phyloP scores from a whole-genome alignment of 2,797 vertebrate species.

The Syngnathus acus region DNA sequence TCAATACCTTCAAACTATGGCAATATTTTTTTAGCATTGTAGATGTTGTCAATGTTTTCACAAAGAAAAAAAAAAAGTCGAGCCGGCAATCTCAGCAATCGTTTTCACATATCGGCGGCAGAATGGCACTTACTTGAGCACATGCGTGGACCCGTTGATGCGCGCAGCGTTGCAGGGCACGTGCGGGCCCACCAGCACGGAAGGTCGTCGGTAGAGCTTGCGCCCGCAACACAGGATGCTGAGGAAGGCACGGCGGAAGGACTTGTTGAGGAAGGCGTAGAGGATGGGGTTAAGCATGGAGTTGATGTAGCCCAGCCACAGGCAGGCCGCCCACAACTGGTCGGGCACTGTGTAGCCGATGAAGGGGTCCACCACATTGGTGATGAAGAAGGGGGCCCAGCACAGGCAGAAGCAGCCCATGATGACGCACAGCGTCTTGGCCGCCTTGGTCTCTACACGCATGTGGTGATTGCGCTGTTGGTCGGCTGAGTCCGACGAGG shows the following conservation, averaged over 20 bases:
- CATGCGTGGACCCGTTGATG: constrained; percentile 92
- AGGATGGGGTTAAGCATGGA: constrained; percentile 98
- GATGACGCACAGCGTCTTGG: constrained; percentile 95
- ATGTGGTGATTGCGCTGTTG: constrained; percentile 90
- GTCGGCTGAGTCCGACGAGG: constrained; percentile 67
- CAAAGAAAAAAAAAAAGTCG: not conserved
- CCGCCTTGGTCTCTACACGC: constrained; percentile 94
- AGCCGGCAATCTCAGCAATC: too few species aligned
- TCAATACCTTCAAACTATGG: not conserved
- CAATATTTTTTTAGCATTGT: too few species aligned
- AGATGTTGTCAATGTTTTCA: too few species aligned
- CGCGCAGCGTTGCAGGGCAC: constrained; percentile 85
- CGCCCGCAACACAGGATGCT: constrained; percentile 96
- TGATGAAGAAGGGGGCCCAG: constrained; percentile 97
- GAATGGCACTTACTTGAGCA: constrained; percentile 85
- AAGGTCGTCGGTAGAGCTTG: constrained; percentile 84
- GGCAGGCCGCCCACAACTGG: constrained; percentile 89
- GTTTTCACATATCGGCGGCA: too few species aligned
- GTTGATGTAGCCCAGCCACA: constrained; percentile 99
- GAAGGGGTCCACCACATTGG: constrained; percentile 96
- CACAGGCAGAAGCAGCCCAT: constrained; percentile 99
- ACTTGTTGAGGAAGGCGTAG: constrained; percentile 98
- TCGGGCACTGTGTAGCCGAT: constrained; percentile 87
- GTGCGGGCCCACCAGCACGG: constrained; percentile 81
- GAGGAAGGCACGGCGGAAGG: constrained; percentile 98